Conservation (phyloP, 2,113 vertebrate species). For the Salminus brasiliensis region DNA sequence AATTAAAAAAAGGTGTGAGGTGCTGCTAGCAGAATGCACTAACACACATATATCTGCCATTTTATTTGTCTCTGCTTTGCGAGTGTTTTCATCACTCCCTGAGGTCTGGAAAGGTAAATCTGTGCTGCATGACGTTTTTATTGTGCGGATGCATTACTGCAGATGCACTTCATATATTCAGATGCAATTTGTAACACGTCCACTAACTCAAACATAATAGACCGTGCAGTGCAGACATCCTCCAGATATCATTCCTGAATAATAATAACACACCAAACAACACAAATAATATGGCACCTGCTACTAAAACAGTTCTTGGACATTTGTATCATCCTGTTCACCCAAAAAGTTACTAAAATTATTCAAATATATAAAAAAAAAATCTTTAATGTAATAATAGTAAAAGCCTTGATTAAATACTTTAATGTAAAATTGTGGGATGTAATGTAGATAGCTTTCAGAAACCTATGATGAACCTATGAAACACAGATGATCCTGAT, state of each 20-base stretch:
- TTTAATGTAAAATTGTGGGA: no score
- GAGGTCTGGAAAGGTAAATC: neutral
- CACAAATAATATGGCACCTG: no score
- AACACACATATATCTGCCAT: neutral
- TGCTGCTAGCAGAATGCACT: neutral
- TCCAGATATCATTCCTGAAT: neutral
- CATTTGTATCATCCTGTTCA: no score
- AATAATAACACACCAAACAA: neutral
- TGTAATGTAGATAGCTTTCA: no score
- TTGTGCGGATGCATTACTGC: neutral
- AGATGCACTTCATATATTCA: neutral
- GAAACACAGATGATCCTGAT: no score
- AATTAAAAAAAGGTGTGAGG: neutral
- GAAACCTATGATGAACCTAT: no score
- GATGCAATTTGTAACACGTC: neutral
- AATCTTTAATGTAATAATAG: no score
- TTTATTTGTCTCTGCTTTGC: neutral
- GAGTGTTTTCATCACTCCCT: no score
- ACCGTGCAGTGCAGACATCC: neutral
- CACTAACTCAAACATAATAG: neutral
- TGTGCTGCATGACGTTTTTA: neutral
- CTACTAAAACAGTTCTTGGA: no score
- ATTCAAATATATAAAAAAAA: no score
- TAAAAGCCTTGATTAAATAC: no score
- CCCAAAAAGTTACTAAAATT: no score